Base-by-base conservation (phyloP, 2,888 invertebrate species). In the Diabrotica balteata region DNA sequence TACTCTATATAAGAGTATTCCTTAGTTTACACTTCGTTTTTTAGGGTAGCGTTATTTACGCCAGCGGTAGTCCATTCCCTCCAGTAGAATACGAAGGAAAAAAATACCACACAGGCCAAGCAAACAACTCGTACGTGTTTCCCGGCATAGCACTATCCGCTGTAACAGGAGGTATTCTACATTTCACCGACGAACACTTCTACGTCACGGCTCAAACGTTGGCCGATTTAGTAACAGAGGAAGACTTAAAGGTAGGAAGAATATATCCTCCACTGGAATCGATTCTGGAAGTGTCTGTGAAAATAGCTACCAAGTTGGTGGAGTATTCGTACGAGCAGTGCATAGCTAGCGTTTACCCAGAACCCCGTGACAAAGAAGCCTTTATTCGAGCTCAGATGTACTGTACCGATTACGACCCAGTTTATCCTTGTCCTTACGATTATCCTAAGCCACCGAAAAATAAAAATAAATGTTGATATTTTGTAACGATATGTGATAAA, bases 61-160 rank as follows among this genome's bases (percentile, higher is more conserved):
- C 98, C 43, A 96, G 96, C 68, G 98, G 98, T 42, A 97, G 97
- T 32, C 98, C 98, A 9, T 99, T 99, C 86, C 89, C 90, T 58
- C 93, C 95, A 0, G 94, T 96, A 68, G 90, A 87, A 62, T 87
- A 91, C 68, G 90, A 93, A 73, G 95, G 95, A 0, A 91, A 93
- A 82, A 90, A 90, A 8, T 92, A 89, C 82, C 85, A 90, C 79
- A 97, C 98, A 0, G 98, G 99, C 0, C 99, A 99, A 85, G 98
- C 98, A 68, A 98, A 97, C 86, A 98, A 98, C 86, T 91, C 97
- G 0, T 98, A 98, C 86, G 96, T 98, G 84, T 97, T 96, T 89
- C 98, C 98, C 11, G 99, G 98, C 5, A 88, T 97, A 75, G 97
- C 96, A 32, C 88, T 99, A 54, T 98, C 94, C 72, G 91, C 93